phyloP scores from a whole-genome alignment of 2,797 vertebrate species.

The Coluber constrictor region DNA sequence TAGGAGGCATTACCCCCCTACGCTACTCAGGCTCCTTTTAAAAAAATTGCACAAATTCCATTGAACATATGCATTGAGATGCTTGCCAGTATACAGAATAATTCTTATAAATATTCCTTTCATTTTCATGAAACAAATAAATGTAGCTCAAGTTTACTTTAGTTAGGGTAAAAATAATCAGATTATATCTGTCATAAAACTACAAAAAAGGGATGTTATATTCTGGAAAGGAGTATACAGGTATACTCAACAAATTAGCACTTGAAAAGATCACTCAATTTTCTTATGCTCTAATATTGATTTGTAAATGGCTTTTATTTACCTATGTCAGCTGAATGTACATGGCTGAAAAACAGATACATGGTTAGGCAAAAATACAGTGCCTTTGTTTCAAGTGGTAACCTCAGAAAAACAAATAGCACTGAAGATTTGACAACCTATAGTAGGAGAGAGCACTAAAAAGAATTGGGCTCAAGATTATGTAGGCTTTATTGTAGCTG shows the following conservation, averaged over 20 bases:
- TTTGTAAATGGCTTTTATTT: not conserved
- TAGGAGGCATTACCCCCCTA: no score
- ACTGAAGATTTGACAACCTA: not conserved
- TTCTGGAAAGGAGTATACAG: not conserved
- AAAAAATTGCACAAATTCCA: not conserved
- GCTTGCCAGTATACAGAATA: not conserved
- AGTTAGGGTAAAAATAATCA: not conserved
- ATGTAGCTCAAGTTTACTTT: not conserved
- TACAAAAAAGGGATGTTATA: not conserved
- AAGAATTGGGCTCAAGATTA: not conserved
- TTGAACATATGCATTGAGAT: not conserved
- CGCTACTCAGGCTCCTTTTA: no score
- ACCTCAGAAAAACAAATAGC: not conserved
- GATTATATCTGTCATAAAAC: not conserved
- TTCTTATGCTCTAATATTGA: not conserved
- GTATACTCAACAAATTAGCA: not conserved
- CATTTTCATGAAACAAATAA: not conserved
- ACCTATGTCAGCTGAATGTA: not conserved
- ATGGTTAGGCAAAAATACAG: not conserved
- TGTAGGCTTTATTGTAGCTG: not conserved
- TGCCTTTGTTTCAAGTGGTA: not conserved
- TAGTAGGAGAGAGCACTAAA: not conserved
- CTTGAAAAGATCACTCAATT: not conserved
- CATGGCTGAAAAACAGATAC: not conserved
- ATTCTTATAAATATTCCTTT: not conserved